Conservation (phyloP, 2,113 vertebrate species). For the Xerus inauris region DNA sequence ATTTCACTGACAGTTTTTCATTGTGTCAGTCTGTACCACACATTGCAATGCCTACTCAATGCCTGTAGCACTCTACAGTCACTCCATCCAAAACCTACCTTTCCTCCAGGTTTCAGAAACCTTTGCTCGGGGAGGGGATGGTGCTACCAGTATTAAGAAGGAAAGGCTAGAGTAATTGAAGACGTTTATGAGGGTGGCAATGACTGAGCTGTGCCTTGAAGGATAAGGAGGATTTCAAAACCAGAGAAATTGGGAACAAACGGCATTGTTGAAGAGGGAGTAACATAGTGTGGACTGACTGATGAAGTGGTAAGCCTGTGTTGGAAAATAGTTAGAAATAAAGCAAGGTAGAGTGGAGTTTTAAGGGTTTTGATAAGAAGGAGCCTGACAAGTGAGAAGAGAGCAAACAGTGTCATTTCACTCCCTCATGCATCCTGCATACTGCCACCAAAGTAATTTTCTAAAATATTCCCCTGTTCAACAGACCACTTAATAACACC, state of each 20-base stretch:
- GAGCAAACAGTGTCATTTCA: not conserved
- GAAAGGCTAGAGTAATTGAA: not conserved
- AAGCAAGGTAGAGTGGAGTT: not conserved
- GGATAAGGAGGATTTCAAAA: conserved; percentile 4
- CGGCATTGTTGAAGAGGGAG: not conserved
- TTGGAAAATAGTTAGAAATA: conserved; percentile 40
- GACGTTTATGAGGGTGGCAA: not conserved
- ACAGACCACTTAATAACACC: not conserved
- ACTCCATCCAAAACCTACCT: not conserved
- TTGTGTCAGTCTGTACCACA: not conserved
- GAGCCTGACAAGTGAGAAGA: not conserved
- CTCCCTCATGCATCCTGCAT: not conserved
- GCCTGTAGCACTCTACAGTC: not conserved
- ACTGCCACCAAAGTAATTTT: not conserved
- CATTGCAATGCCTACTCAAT: not conserved
- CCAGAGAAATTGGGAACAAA: not conserved
- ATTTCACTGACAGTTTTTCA: not conserved
- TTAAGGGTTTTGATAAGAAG: not conserved
- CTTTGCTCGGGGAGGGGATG: not conserved
- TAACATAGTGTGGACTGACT: not conserved
- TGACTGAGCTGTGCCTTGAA: not conserved
- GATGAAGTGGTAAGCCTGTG: not conserved
- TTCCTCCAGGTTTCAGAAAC: not conserved
- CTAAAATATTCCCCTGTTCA: not conserved
- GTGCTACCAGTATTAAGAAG: not conserved